phyloP scores from a whole-genome alignment of 2,797 vertebrate genomes.

The Paramormyrops hopkinsi region DNA sequence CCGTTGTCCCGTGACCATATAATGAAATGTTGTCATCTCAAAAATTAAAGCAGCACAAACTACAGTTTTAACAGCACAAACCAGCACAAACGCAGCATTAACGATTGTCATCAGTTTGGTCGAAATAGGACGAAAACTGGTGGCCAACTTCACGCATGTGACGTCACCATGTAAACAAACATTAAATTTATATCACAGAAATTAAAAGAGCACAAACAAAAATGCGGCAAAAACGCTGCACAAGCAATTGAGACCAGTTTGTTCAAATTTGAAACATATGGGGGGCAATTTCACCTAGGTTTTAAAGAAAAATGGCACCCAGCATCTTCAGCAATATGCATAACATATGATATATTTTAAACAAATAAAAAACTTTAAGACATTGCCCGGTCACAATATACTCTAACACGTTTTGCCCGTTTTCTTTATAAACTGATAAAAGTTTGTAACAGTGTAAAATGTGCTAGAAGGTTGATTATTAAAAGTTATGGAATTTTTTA shows the following conservation, averaged over 20 bases:
- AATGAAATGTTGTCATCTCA: background rate
- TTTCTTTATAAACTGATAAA: background rate
- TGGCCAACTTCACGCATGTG: background rate
- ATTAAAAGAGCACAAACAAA: background rate
- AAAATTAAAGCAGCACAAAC: background rate
- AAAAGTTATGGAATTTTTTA: background rate
- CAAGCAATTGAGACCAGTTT: background rate
- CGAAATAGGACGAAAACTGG: background rate
- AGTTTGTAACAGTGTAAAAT: background rate
- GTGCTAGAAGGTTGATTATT: background rate
- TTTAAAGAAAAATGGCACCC: background rate
- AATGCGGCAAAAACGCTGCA: background rate
- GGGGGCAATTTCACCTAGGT: background rate
- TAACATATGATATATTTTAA: background rate
- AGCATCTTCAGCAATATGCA: background rate
- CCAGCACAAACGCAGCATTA: background rate
- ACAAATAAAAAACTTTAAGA: background rate
- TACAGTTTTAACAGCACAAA: background rate
- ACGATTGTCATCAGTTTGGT: background rate
- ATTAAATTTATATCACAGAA: background rate
- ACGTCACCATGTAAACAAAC: background rate
- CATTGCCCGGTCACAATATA: background rate
- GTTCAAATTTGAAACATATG: background rate
- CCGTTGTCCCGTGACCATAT: background rate
- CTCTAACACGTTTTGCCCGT: background rate